Percentiles rank a stretch among this genome's conserved stretches.
phyloP scores from a whole-genome alignment of 2,113 vertebrate species.

The Trochalopteron elliotii region DNA sequence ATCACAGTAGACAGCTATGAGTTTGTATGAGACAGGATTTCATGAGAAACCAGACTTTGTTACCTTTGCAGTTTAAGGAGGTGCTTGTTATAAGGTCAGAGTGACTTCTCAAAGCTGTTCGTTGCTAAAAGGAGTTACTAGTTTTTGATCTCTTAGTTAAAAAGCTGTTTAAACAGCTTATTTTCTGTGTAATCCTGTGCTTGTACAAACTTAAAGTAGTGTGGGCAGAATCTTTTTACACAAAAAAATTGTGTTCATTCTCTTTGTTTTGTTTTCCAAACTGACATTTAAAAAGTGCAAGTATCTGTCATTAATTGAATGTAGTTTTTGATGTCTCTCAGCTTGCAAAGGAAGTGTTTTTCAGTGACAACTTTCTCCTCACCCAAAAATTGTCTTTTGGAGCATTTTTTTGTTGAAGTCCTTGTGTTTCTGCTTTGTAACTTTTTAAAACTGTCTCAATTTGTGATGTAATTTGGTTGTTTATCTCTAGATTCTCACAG shows the following conservation, averaged over 20 bases:
- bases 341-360: background rate
- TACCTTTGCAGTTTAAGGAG: background rate
- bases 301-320: background rate
- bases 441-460: background rate
- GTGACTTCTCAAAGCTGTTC: background rate
- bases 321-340: background rate
- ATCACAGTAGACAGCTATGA: background rate
- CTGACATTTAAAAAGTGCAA: background rate
- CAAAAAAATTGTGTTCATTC: background rate
- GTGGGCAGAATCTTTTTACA: background rate
- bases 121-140: background rate
- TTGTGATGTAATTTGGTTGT: background rate
- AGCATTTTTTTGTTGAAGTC: background rate
- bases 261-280: background rate
- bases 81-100: background rate
- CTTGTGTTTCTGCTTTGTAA: background rate
- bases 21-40: background rate
- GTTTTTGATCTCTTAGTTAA: background rate
- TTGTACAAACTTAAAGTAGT: background rate
- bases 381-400: background rate
- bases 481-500: background rate
- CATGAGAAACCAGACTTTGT: background rate
- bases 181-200: background rate
- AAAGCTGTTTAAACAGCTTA: background rate
- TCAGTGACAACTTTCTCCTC: background rate